Conservation (phyloP, 2,797 vertebrate species). For the Rhadinocentrus ornatus region DNA sequence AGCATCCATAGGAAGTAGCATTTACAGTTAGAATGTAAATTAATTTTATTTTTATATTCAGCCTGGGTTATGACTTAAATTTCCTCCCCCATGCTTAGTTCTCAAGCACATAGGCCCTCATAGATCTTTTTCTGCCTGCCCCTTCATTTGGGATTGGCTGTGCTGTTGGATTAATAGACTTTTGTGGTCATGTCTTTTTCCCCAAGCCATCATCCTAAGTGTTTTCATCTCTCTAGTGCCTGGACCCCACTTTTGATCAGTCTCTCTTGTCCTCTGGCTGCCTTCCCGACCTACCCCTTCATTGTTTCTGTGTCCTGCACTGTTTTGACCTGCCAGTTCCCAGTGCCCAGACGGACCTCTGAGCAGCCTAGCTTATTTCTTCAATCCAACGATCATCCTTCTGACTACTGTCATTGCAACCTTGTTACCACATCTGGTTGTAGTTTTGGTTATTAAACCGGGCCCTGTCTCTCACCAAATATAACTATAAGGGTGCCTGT, state of each 20-base stretch:
- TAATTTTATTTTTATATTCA: not conserved
- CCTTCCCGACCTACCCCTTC: conserved; percentile 38
- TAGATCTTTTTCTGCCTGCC: conserved; percentile 9
- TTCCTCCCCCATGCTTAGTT: not conserved
- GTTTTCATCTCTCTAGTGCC: conserved; percentile 48
- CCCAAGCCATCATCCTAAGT: conserved; percentile 53
- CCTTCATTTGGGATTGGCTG: conserved; percentile 28
- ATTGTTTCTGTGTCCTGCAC: conserved; percentile 38
- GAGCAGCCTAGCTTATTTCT: conserved; percentile 49
- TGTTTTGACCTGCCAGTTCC: conserved; percentile 48
- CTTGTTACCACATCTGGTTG: conserved; percentile 52
- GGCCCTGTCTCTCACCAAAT: conserved; percentile 19
- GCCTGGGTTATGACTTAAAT: not conserved
- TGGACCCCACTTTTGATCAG: conserved; percentile 39
- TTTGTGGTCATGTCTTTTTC: conserved; percentile 48
- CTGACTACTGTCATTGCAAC: conserved; percentile 41
- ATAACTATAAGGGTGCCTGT: conserved; percentile 7
- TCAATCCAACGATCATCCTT: conserved; percentile 56
- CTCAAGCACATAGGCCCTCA: conserved; percentile 21
- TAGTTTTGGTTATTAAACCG: conserved; percentile 32
- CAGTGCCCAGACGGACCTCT: conserved; percentile 41
- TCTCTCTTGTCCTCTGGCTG: conserved; percentile 48
- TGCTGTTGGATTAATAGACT: conserved; percentile 46
- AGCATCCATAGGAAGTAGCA: not conserved
- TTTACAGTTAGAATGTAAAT: not conserved